phyloP scores from a whole-genome alignment of 1,140 invertebrate genomes.

The Diploscapter pachys region DNA sequence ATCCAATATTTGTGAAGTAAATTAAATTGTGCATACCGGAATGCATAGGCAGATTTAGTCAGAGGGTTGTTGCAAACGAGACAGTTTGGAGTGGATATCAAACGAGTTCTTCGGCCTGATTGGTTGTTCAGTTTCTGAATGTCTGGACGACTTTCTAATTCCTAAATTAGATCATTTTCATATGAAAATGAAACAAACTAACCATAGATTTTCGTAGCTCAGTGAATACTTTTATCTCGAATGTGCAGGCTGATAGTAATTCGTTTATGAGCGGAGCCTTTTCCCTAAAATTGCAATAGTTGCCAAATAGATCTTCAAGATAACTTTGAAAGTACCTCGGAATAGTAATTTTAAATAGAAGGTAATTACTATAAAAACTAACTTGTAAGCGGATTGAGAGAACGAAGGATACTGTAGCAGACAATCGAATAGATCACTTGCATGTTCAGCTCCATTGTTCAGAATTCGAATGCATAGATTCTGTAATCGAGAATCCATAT shows the following conservation, averaged over 20 bases:
- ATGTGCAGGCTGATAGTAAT: background rate
- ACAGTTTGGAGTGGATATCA: constrained; percentile 7
- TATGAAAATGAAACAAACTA: background rate
- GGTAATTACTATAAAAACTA: background rate
- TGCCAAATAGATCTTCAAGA: too few species aligned
- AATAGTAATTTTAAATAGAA: background rate
- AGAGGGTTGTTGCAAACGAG: constrained; percentile 9
- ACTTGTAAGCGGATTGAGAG: constrained; percentile 5
- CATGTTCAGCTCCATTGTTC: constrained; percentile 5
- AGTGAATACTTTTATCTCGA: constrained; percentile 1
- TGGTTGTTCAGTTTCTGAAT: constrained; percentile 2
- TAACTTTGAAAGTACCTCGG: too few species aligned
- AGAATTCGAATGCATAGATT: constrained; percentile 8
- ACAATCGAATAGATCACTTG: constrained; percentile 5
- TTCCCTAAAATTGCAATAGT: constrained; percentile 3
- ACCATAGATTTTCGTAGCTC: constrained; percentile 15
- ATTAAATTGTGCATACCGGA: background rate
- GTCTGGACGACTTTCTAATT: constrained; percentile 3
- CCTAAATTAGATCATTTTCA: background rate
- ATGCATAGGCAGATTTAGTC: constrained; percentile 11
- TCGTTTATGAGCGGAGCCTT: constrained; percentile 7
- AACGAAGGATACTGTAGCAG: constrained; percentile 6
- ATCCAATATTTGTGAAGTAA: background rate
- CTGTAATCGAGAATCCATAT: constrained; percentile 5
- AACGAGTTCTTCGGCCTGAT: constrained; percentile 6